phyloP scores from a whole-genome alignment of 2,888 invertebrate genomes.

The Pegoplata infirma region DNA sequence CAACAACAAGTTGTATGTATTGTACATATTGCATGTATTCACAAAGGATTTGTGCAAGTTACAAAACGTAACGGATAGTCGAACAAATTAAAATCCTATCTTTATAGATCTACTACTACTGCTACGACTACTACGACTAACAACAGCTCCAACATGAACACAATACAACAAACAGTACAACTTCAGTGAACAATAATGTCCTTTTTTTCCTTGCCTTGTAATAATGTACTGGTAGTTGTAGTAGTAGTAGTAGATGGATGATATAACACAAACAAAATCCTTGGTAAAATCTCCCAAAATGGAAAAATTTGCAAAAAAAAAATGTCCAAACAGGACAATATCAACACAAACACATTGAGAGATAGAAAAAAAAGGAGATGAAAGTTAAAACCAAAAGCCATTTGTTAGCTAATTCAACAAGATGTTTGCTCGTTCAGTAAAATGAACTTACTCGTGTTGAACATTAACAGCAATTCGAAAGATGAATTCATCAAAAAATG shows the following conservation, averaged over 20 bases:
- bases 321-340: constrained; percentile 50
- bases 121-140: constrained; percentile 35
- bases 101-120: constrained; percentile 56
- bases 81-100: constrained; percentile 63
- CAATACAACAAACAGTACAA: constrained; percentile 14
- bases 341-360: constrained; percentile 19
- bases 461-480: no score
- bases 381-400: constrained; percentile 75
- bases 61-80: constrained; percentile 63
- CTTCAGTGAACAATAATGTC: constrained; percentile 37
- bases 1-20: constrained; percentile 49
- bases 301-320: constrained; percentile 19
- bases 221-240: constrained; percentile 1
- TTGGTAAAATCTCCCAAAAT: constrained; percentile 52
- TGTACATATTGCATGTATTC: constrained; percentile 49
- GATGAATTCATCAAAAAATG: no score
- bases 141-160: constrained; percentile 23
- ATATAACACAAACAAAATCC: constrained; percentile 54
- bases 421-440: constrained; percentile 76
- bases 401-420: constrained; percentile 76
- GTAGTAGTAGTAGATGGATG: constrained; percentile 42
- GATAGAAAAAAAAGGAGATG: constrained; percentile 64
- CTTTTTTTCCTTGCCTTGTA: constrained; percentile 9
- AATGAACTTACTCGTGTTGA: constrained; percentile 70
- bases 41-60: constrained; percentile 64